Conservation (phyloP, 2,797 vertebrate species). For the Siniperca obscura region DNA sequence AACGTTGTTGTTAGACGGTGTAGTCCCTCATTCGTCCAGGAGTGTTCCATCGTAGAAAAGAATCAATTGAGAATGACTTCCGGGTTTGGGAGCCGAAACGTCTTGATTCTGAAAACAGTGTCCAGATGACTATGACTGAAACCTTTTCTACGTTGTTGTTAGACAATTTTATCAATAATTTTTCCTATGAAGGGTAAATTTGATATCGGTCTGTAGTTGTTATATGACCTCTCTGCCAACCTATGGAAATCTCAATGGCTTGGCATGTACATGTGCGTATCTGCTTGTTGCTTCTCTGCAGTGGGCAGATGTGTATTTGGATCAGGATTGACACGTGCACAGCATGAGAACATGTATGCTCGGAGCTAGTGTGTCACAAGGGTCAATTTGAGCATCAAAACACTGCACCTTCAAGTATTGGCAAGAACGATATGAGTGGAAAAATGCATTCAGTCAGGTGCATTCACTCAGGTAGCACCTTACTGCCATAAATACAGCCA, state of each 20-base stretch:
- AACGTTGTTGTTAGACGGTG: neutral
- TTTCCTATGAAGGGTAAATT: neutral
- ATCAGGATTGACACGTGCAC: conserved; percentile 23
- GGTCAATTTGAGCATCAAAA: conserved; percentile 64
- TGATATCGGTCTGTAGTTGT: neutral
- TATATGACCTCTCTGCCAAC: neutral
- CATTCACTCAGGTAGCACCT: conserved; percentile 60
- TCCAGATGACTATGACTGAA: no score
- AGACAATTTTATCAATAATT: neutral
- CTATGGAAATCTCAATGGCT: neutral
- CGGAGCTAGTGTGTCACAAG: conserved; percentile 29
- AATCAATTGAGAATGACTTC: no score
- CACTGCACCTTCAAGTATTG: conserved; percentile 51
- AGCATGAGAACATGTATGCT: conserved; percentile 26
- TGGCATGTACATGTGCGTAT: neutral
- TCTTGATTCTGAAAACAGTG: no score
- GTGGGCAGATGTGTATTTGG: conserved; percentile 14
- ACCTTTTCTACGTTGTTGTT: neutral
- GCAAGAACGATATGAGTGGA: conserved; percentile 56
- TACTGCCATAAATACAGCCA: conserved; percentile 66
- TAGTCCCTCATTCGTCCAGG: no score
- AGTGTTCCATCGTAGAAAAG: no score
- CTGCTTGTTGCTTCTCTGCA: neutral
- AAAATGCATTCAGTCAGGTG: conserved; percentile 65
- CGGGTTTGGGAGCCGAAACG: no score